Evolutionary conservation across 2,888 invertebrate genomes (phyloP), one percentile per base, ranked within the genome.

Genomic region (Nemapogon koenigi): DNA sequence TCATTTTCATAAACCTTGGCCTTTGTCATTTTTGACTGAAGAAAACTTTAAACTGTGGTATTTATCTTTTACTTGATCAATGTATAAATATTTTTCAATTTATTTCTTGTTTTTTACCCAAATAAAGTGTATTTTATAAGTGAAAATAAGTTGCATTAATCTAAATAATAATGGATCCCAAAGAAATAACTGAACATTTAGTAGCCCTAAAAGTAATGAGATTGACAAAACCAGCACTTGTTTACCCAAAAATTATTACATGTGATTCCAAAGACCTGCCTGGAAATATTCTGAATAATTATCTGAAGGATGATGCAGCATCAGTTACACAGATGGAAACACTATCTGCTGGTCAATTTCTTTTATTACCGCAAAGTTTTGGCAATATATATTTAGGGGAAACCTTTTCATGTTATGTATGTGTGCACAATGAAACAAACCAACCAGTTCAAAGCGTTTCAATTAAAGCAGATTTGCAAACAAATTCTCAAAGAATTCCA

Each of bases 371-470:
- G 10, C 97, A 97, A 76, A 95, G 93, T 63, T 97, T 98, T 71
- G 97, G 97, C 3, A 97, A 95, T 62, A 97, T 99, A 52, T 98
- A 97, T 65, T 81, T 99, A 31, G 99, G 97, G 13, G 98, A 99
- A 82, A 97, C 96, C 10, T 98, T 99, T 75, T 93, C 97, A 2
- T 96, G 97, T 62, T 97, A 97, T 61, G 89, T 99, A 42, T 96
- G 95, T 71, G 93, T 98, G 38, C 95, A 97, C 59, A 98, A 98
- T 79, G 95, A 97, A 66, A 94, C 95, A 32, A 85, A 85, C 44
- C 89, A 92, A 62, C 72, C 85, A 10, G 94, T 93, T 16, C 86
- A 86, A 52, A 90, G 94, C 71, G 90, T 95, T 11, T 82, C 84
- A 14, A 87, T 95, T 16, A 94, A 93, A 86, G 94, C 95, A 43